Evolutionary conservation across 2,797 vertebrate genomes (phyloP).

Genomic region (Cirrhinus molitorella): DNA sequence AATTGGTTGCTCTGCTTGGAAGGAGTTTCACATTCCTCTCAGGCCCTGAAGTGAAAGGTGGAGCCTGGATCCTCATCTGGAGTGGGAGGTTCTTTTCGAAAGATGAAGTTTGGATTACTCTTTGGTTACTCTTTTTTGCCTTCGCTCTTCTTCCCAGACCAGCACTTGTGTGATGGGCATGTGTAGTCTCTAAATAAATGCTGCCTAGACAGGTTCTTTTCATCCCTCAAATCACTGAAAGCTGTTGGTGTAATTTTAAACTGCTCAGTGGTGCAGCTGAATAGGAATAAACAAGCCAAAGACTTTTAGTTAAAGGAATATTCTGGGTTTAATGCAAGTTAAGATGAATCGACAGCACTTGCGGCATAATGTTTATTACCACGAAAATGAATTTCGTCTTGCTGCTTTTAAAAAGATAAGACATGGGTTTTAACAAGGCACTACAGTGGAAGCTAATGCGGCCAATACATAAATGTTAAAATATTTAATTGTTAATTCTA

Average conservation of each 20-base stretch:
- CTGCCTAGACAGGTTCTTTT: constrained; percentile 3
- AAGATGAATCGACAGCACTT: background rate
- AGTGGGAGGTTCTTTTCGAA: constrained; percentile 31
- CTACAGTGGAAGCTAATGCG: background rate
- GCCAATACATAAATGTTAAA: background rate
- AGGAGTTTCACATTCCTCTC: constrained; percentile 63
- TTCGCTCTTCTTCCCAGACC: constrained; percentile 28
- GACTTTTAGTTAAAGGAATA: background rate
- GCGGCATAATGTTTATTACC: background rate
- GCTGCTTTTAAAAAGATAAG: background rate
- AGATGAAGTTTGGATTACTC: constrained; percentile 7
- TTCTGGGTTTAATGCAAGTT: constrained; percentile 16
- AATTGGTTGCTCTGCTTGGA: constrained; percentile 62
- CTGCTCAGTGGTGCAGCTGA: background rate
- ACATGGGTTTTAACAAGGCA: background rate
- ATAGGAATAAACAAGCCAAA: constrained; percentile 13
- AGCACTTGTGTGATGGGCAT: constrained; percentile 20
- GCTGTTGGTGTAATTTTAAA: constrained; percentile 35
- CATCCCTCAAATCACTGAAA: constrained; percentile 10
- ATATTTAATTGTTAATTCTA: background rate
- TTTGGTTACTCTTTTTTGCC: constrained; percentile 42
- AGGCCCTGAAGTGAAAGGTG: constrained; percentile 59
- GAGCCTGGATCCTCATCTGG: constrained; percentile 32
- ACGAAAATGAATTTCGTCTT: background rate
- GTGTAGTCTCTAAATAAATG: constrained; percentile 4